These are phyloP conservation scores for Matsumyia berberina DNA, from an alignment of 2,888 invertebrate species.

Conservation along the genomic window DNA sequence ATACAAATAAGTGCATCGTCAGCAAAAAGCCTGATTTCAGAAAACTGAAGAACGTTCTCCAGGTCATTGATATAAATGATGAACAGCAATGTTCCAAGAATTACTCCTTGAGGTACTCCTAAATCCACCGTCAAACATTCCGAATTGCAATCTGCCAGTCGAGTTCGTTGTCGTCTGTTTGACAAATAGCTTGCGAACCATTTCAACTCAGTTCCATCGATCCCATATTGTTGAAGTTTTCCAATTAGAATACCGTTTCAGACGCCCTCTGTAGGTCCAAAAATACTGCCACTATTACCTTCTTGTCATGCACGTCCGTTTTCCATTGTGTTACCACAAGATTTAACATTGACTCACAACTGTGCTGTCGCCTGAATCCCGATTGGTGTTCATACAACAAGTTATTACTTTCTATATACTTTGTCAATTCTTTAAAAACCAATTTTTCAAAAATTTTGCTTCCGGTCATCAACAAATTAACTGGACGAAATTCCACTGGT, in stretches of 20 bases:
- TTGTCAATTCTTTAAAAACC: not conserved
- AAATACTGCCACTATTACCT: conserved; percentile 25
- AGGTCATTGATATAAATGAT: conserved; percentile 39
- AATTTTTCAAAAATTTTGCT: conserved; percentile 20
- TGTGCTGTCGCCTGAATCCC: conserved; percentile 14
- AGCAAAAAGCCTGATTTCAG: no score
- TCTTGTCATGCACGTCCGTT: conserved; percentile 9
- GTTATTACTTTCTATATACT: not conserved
- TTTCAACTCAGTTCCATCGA: conserved; percentile 8
- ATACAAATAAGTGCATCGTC: no score
- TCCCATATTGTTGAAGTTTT: conserved; percentile 18
- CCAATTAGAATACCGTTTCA: conserved; percentile 32
- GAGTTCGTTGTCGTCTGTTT: conserved; percentile 24
- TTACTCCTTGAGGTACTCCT: conserved; percentile 52
- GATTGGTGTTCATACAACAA: not conserved
- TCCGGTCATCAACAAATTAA: not conserved
- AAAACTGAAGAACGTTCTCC: no score
- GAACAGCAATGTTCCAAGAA: conserved; percentile 33
- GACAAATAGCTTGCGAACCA: conserved; percentile 30
- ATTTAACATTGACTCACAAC: conserved; percentile 15
- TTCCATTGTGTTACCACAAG: conserved; percentile 19
- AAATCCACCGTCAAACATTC: conserved; percentile 5
- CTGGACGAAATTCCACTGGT: conserved; percentile 5
- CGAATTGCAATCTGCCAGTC: not conserved
- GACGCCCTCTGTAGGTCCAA: conserved; percentile 39